Conservation (phyloP, 1,140 invertebrate genomes). For the Hydropsyche tenuis region DNA sequence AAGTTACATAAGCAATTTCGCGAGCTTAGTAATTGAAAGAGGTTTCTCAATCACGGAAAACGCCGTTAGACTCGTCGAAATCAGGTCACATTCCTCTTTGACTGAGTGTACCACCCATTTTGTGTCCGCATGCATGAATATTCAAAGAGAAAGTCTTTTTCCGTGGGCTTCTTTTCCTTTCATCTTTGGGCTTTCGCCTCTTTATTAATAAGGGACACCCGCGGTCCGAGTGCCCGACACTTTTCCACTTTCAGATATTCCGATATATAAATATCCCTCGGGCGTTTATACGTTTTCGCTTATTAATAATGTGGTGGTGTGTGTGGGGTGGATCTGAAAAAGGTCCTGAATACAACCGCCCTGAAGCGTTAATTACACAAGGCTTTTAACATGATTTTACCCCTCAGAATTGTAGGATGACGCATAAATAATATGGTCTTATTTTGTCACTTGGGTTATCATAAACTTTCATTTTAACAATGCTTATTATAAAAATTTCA, state of each 20-base stretch:
- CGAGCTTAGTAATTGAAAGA: constrained; percentile 4
- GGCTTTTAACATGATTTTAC: constrained; percentile 21
- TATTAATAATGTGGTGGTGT: too few species aligned
- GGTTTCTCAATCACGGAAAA: constrained; percentile 12
- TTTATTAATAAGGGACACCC: constrained; percentile 30
- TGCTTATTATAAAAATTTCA: too few species aligned
- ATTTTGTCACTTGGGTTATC: too few species aligned
- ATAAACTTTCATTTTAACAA: too few species aligned
- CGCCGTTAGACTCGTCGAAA: neutral
- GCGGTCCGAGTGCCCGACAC: constrained; percentile 3
- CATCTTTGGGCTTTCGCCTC: neutral
- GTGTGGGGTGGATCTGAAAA: constrained; percentile 4
- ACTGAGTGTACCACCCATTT: constrained; percentile 14
- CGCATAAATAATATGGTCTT: too few species aligned
- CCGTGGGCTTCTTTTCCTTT: constrained; percentile 15
- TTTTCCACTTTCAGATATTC: neutral
- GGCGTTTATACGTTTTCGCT: too few species aligned
- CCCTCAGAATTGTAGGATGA: too few species aligned
- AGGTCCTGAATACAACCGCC: constrained; percentile 6
- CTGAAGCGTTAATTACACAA: constrained; percentile 25
- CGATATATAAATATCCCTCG: too few species aligned
- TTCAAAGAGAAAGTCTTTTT: constrained; percentile 27
- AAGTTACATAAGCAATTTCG: neutral
- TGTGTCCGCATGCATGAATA: constrained; percentile 29
- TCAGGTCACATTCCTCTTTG: constrained; percentile 28